Evolutionary conservation across 2,113 vertebrate genomes (phyloP).

Genomic region (Petaurus breviceps): DNA sequence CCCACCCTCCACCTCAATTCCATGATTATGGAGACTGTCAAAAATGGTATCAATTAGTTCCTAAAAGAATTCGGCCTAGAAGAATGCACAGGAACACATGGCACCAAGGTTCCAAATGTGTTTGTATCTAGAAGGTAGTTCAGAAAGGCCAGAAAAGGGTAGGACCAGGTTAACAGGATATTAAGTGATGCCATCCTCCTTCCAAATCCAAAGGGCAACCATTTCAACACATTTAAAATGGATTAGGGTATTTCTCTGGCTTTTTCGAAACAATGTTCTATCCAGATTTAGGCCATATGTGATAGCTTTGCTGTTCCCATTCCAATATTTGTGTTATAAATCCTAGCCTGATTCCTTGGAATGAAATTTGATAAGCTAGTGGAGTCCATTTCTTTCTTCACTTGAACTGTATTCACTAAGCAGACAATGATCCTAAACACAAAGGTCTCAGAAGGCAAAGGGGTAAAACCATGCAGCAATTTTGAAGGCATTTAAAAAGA

Average conservation of each 20-base stretch:
- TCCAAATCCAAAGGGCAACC: conserved; percentile 64
- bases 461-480: conserved; percentile 36
- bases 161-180: neutral
- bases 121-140: neutral
- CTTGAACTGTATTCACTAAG: conserved; percentile 23
- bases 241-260: conserved; percentile 63
- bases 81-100: conserved; percentile 39
- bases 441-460: neutral
- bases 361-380: conserved; percentile 51
- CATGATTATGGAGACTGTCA: conserved; percentile 20
- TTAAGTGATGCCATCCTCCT: conserved; percentile 27
- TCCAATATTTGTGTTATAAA: conserved; percentile 49
- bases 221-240: conserved; percentile 66
- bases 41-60: conserved; percentile 17
- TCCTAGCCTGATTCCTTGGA: conserved; percentile 54
- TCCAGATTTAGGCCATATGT: conserved; percentile 43
- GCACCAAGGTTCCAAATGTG: conserved; percentile 20
- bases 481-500: conserved; percentile 28
- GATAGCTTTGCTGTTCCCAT: conserved; percentile 37
- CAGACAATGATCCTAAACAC: neutral
- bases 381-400: conserved; percentile 49
- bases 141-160: conserved; percentile 14
- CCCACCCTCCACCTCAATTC: neutral
- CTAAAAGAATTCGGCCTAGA: conserved; percentile 13
- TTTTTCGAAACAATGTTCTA: conserved; percentile 61